Percentiles rank a stretch among this genome's conserved stretches.
Evolutionary conservation across 2,797 vertebrate species (phyloP).

Genomic region (Pempheris klunzingeri): DNA sequence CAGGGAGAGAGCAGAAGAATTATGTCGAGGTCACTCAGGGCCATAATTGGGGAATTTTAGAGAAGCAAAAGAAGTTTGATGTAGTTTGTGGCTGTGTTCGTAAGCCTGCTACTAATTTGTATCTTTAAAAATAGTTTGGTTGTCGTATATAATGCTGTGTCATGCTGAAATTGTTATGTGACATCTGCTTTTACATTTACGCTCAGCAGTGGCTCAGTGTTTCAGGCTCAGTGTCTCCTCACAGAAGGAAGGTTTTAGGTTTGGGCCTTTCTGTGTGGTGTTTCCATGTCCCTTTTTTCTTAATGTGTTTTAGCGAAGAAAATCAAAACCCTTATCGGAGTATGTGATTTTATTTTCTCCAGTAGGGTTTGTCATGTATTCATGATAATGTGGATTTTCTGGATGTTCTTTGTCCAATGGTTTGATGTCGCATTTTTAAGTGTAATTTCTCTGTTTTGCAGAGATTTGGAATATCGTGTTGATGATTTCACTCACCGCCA

Average conservation of each 20-base stretch:
- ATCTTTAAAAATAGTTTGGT: not conserved
- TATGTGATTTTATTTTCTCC: too few species aligned
- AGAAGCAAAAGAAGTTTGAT: not conserved
- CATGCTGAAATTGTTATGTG: constrained; percentile 1
- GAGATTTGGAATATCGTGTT: not conserved
- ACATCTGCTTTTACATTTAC: constrained; percentile 12
- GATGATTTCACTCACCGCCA: not conserved
- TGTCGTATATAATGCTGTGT: not conserved
- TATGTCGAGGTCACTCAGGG: constrained; percentile 10
- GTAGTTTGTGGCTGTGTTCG: not conserved
- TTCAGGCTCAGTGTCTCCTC: not conserved
- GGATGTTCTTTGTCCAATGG: not conserved
- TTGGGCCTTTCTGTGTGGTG: not conserved
- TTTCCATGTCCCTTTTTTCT: not conserved
- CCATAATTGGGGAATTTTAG: not conserved
- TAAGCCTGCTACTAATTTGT: not conserved
- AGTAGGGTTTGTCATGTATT: not conserved
- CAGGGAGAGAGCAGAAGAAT: constrained; percentile 2
- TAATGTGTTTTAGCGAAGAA: not conserved
- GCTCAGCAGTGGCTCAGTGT: not conserved
- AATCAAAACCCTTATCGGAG: not conserved
- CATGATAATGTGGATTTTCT: not conserved
- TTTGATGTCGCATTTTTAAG: too few species aligned
- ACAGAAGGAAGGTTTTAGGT: not conserved
- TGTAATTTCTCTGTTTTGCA: not conserved